A percentile compares a stretch with the other conserved stretches of the same genome.
These are phyloP conservation scores for Amphiprion percula DNA, from an alignment of 2,113 vertebrate species.

Conservation along the genomic window DNA sequence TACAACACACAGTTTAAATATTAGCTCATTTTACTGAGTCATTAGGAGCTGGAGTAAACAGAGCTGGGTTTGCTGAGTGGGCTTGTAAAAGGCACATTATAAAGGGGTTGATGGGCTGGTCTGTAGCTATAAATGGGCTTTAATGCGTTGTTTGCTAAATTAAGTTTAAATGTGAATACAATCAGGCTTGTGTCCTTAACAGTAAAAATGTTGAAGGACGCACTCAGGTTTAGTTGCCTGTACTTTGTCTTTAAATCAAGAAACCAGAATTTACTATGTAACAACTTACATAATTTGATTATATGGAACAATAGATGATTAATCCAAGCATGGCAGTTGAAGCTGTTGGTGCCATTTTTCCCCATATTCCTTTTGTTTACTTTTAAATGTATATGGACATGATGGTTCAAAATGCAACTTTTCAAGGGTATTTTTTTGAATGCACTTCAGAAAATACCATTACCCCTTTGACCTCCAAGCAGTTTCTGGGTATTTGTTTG, in stretches of 20 bases:
- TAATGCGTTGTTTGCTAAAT: not conserved
- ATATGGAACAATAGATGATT: too few species aligned
- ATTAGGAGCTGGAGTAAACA: constrained; percentile 27
- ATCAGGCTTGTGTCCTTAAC: not conserved
- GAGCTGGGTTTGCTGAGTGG: constrained; percentile 17
- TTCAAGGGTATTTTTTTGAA: not conserved
- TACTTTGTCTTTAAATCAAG: too few species aligned
- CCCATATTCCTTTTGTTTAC: too few species aligned
- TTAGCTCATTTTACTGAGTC: constrained; percentile 31
- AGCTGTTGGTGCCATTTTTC: too few species aligned
- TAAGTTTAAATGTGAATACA: not conserved
- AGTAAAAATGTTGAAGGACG: not conserved
- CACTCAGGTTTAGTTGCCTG: not conserved
- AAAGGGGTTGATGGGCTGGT: not conserved
- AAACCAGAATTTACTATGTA: not conserved
- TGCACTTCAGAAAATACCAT: not conserved
- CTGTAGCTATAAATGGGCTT: not conserved
- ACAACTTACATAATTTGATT: too few species aligned
- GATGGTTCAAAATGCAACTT: not conserved
- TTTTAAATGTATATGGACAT: not conserved
- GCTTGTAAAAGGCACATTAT: constrained; percentile 5
- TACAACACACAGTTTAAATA: constrained; percentile 41
- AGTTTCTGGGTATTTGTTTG: too few species aligned
- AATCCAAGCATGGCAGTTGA: too few species aligned
- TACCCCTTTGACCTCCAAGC: too few species aligned